These are phyloP conservation scores for Halichondria panicea DNA, from an alignment of 37 sponge, comb jelly and placozoan species.

Conservation along the genomic window DNA sequence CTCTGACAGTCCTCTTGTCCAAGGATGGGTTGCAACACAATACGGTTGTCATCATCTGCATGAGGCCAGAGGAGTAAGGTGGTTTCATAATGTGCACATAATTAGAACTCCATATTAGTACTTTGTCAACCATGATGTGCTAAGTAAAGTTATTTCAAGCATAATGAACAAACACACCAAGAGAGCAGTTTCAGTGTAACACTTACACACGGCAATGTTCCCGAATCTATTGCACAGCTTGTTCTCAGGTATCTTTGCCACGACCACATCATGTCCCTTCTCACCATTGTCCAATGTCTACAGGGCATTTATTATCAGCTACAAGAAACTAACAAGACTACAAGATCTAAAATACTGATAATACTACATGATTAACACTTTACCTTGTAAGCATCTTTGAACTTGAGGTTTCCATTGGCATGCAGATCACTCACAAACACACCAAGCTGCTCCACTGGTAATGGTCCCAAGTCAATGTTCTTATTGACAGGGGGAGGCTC, in stretches of 20 bases:
- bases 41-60: no score
- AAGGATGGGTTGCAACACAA: no score
- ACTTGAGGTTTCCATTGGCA: conserved; percentile 31
- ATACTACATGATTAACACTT: background rate
- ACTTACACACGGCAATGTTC: conserved; percentile 59
- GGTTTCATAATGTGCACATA: no score
- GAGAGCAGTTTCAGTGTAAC: no score
- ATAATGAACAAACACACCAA: no score
- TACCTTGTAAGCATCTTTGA: conserved; percentile 27
- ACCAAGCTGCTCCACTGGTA: conserved; percentile 43
- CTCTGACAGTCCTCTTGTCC: no score
- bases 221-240: conserved; percentile 48
- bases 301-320: background rate
- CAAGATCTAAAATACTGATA: background rate
- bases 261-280: background rate
- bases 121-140: no score
- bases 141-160: no score
- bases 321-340: background rate
- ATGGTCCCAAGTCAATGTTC: no score
- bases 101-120: no score
- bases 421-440: conserved; percentile 25
- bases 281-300: conserved; percentile 14
- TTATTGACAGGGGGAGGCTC: conserved; percentile 1
- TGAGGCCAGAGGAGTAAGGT: no score
- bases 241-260: background rate